phyloP scores from a whole-genome alignment of 2,888 invertebrate genomes.

The Griposia aprilina region DNA sequence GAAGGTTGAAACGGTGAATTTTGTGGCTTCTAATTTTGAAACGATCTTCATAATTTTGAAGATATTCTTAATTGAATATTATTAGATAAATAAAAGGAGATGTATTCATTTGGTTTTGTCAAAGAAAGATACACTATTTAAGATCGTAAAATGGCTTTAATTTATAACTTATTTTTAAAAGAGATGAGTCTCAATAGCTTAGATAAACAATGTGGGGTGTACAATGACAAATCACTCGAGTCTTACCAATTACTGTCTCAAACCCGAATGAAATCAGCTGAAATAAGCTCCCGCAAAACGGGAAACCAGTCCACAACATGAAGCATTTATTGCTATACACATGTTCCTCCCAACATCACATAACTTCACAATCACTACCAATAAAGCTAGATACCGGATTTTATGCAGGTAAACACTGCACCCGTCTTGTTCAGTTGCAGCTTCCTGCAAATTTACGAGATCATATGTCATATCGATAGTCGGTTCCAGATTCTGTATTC shows the following conservation, averaged over 20 bases:
- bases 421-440: slow-evolving; percentile 59
- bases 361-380: slow-evolving; percentile 47
- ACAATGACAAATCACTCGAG: background rate
- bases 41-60: background rate
- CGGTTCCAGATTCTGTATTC: slow-evolving; percentile 37
- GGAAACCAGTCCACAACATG: slow-evolving; percentile 14
- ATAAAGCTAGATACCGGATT: slow-evolving; percentile 46
- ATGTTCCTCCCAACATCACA: slow-evolving; percentile 16
- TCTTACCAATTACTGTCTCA: background rate
- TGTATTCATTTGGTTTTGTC: background rate
- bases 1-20: background rate
- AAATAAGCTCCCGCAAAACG: slow-evolving; percentile 14
- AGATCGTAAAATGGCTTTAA: background rate
- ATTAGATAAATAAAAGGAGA: background rate
- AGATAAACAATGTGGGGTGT: background rate
- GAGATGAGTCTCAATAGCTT: background rate
- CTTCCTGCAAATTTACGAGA: slow-evolving; percentile 61
- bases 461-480: slow-evolving; percentile 65
- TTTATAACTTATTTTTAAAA: background rate
- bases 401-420: slow-evolving; percentile 55
- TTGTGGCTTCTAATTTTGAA: background rate
- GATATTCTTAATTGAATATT: background rate
- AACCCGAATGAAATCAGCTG: background rate
- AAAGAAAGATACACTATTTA: background rate
- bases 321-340: slow-evolving; percentile 27